Percentiles rank a stretch among this genome's conserved stretches.
Conservation (phyloP, 2,797 vertebrate species). For the Myripristis murdjan region DNA sequence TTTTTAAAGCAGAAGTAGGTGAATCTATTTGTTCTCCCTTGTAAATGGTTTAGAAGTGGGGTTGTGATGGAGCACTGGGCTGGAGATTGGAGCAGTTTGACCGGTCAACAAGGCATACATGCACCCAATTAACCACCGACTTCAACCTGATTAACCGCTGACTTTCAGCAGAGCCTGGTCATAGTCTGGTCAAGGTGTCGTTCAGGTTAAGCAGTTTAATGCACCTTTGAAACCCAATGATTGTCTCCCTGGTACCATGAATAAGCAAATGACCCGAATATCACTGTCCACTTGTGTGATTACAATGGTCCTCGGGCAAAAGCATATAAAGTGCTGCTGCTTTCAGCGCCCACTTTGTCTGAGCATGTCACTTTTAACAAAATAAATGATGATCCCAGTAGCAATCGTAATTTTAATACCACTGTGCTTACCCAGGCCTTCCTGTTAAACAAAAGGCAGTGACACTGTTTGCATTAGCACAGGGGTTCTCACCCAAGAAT, state of each 20-base stretch:
- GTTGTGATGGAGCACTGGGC: slow-evolving; percentile 27
- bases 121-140: slow-evolving; percentile 28
- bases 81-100: slow-evolving; percentile 2
- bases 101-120: slow-evolving; percentile 23
- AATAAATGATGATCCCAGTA: too few species aligned
- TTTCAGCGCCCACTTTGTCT: too few species aligned
- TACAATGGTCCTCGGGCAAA: slow-evolving; percentile 3
- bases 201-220: slow-evolving; percentile 48
- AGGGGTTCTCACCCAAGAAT: too few species aligned
- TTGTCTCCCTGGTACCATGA: slow-evolving; percentile 33
- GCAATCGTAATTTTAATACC: too few species aligned
- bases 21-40: slow-evolving; percentile 22
- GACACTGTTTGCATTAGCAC: too few species aligned
- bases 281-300: slow-evolving; percentile 23
- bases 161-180: slow-evolving; percentile 19
- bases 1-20: too few species aligned
- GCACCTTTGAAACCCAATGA: slow-evolving; percentile 35
- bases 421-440: too few species aligned
- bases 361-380: too few species aligned
- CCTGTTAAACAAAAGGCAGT: too few species aligned
- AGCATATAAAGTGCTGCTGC: neutral
- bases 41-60: slow-evolving; percentile 49
- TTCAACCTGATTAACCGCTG: too few species aligned
- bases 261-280: slow-evolving; percentile 59
- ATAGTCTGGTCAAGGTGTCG: slow-evolving; percentile 24